phyloP scores from a whole-genome alignment of 2,113 vertebrate genomes.

The Ranitomeya variabilis region DNA sequence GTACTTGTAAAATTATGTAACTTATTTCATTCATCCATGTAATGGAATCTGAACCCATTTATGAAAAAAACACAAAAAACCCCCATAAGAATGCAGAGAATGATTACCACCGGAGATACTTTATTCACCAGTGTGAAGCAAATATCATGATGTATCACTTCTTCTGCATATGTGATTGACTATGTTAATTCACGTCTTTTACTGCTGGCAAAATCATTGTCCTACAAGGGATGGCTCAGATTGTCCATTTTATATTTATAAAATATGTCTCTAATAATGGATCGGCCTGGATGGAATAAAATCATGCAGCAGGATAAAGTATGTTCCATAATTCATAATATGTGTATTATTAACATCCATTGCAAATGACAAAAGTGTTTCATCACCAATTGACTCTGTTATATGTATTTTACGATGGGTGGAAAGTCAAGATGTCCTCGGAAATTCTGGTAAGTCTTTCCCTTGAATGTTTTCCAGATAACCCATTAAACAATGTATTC shows the following conservation, averaged over 20 bases:
- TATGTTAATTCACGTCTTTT: not conserved
- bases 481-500: not conserved
- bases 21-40: too few relatives aligned
- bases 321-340: conserved; percentile 9
- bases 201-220: not conserved
- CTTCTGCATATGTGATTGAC: not conserved
- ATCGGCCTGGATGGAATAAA: not conserved
- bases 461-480: conserved; percentile 9
- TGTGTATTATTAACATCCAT: conserved; percentile 4
- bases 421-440: not conserved
- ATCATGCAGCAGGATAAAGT: not conserved
- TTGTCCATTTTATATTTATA: not conserved
- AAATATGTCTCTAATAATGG: conserved; percentile 7
- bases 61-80: not conserved
- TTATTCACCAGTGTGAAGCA: not conserved
- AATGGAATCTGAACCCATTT: not conserved
- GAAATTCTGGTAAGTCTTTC: not conserved
- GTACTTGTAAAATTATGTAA: too few relatives aligned
- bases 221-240: not conserved
- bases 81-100: not conserved
- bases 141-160: too few relatives aligned
- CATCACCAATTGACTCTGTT: not conserved
- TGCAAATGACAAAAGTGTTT: not conserved
- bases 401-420: not conserved
- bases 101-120: not conserved